Base-by-base conservation (phyloP, 2,797 vertebrate genomes). In the Brotula barbata region DNA sequence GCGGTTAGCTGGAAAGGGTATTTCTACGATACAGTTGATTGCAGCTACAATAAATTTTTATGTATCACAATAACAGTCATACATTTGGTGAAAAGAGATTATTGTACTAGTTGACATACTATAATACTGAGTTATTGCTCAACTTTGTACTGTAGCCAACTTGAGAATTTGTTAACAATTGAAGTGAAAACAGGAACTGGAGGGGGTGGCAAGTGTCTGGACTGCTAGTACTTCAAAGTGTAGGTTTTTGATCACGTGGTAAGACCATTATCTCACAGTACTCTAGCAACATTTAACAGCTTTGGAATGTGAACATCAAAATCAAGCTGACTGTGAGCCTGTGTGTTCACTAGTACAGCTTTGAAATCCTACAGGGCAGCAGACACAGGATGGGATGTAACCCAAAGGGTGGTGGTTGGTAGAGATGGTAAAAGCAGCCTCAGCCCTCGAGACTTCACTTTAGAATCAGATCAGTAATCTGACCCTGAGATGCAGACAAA, bases 391-490 rank as follows among this genome's bases (percentile, higher is more conserved):
- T 83, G 83, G 44, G 78, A 75, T 72, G 70, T 58, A 85, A 85
- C 77, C 85, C 72, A n/a, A 48, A 64, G 80, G 72, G 17, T 73
- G 64, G 78, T 71, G 72, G 71, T 78, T 73, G 67, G 64, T 77
- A 66, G 75, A 77, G 74, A 86, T 82, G 46, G 78, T 81, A 70
- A 73, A 49, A 44, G 81, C 78, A 80, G 71, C 68, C 45, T 39
- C 15, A 10, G 75, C 83, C 83, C 82, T 56, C 65, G 82, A 86
- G 80, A 75, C 78, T 73, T 81, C 66, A 78, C 83, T 87, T 87
- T 77, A 83, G 80, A 89, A 86, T 87, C 80, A 83, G 77, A 91
- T 88, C 82, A 83, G 90, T 90, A 91, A 92, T 89, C 85, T 89
- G 90, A 91, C 86, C 89, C 88, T 71, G 58, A 85, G 86, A 85